Percentiles rank a stretch among this genome's conserved stretches.
phyloP scores from a whole-genome alignment of 1,140 invertebrate genomes.

The Drosophila nannoptera region DNA sequence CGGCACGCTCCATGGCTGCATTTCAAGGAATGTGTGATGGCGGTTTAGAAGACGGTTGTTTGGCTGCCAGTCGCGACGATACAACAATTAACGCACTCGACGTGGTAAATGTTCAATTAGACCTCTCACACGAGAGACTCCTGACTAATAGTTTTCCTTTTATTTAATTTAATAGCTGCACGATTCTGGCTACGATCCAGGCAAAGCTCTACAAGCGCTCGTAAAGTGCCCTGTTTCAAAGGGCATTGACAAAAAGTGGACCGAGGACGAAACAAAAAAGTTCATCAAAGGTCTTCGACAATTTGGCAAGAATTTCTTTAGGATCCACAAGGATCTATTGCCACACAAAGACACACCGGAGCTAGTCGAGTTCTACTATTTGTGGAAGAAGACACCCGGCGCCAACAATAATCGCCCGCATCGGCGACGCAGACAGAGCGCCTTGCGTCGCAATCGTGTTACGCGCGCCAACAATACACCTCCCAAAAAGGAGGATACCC shows the following conservation, averaged over 20 bases:
- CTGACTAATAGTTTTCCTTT: neutral
- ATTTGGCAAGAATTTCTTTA: conserved; percentile 99
- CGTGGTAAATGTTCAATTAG: conserved; percentile 82
- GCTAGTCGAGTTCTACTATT: conserved; percentile 98
- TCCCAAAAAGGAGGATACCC: conserved; percentile 79
- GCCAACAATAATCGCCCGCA: conserved; percentile 96
- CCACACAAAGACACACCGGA: conserved; percentile 98
- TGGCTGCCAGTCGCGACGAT: conserved; percentile 96
- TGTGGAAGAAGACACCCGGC: conserved; percentile 99
- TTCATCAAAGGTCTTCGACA: conserved; percentile 98
- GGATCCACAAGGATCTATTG: conserved; percentile 96
- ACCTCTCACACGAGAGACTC: neutral
- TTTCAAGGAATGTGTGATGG: conserved; percentile 98
- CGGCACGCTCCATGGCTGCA: conserved; percentile 96
- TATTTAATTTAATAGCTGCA: conserved; percentile 84
- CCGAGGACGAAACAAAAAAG: conserved; percentile 97
- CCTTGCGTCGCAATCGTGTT: conserved; percentile 92
- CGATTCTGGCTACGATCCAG: conserved; percentile 96
- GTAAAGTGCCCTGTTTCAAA: conserved; percentile 98
- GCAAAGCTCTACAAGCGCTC: conserved; percentile 95
- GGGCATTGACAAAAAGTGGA: conserved; percentile 98
- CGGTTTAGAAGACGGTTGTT: conserved; percentile 97
- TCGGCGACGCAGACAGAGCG: conserved; percentile 91
- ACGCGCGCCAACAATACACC: conserved; percentile 83
- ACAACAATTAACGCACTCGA: conserved; percentile 98